Percentiles rank a stretch among this genome's conserved stretches.
Conservation (phyloP, 2,113 vertebrate species). For the Ceratotherium simum region DNA sequence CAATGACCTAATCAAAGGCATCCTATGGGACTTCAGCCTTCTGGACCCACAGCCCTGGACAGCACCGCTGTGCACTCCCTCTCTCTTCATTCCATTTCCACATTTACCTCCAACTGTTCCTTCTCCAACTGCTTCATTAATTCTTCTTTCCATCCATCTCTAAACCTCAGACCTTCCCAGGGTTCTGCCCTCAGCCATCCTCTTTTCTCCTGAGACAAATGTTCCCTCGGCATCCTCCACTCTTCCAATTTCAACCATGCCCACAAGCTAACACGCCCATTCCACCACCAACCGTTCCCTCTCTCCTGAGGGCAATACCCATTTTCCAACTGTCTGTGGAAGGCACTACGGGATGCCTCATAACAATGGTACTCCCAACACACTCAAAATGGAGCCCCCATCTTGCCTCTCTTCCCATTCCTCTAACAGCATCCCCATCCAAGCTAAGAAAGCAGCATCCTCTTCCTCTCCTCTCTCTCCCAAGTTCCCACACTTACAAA, state of each 20-base stretch:
- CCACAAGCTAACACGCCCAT: neutral
- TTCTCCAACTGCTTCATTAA: neutral
- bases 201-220: neutral
- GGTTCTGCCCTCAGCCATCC: neutral
- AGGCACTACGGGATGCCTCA: too few relatives aligned
- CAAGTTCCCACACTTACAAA: too few relatives aligned
- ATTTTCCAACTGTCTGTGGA: rapidly evolving
- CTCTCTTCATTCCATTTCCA: neutral
- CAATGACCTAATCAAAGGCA: neutral
- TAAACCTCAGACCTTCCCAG: neutral
- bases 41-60: rapidly evolving
- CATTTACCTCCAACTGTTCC: neutral
- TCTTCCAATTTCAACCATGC: neutral
- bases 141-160: neutral
- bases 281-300: neutral
- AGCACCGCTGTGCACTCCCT: too few relatives aligned
- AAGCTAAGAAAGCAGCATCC: neutral
- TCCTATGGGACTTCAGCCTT: neutral
- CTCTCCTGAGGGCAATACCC: neutral
- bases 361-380: neutral
- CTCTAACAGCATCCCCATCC: neutral
- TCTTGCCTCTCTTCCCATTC: neutral
- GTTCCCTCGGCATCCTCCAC: neutral
- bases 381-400: neutral
- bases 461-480: neutral